Evolutionary conservation across 2,888 invertebrate genomes (phyloP), one percentile per base, ranked within the genome.

Genomic region (Micoletzkya japonica): DNA sequence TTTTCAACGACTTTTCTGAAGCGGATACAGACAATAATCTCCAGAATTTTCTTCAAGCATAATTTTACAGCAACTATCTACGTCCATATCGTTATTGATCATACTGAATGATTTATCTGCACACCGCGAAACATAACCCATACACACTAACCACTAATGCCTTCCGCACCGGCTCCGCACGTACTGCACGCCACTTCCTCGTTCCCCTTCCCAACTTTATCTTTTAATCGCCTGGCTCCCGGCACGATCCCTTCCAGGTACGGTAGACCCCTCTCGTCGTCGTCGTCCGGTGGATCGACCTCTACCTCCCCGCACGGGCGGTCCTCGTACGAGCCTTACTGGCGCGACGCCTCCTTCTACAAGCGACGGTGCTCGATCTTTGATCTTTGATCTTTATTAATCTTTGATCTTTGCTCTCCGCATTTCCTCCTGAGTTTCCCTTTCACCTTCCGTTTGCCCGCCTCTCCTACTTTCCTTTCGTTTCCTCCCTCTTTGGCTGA

Each of bases 311-410:
- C 63, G 1, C 63, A 61, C 54, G 61, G 39, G 17, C 44, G 57
- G 4, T 30, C 24, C 32, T 26, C 66, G 28, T 68, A 77, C 73
- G 83, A 82, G 64, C 82, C 84, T 2, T 84, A 84, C 71, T 84
- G 84, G 84, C 73, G 84, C 37, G 83, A 83, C 61, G 75, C 83
- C 17, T 73, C 78, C 20, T 82, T 81, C 68, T 84, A 83, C 71
- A 75, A 79, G 63, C 70, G 82, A 49, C 77, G 81, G 63, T 83
- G 76, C n/a, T n/a, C n/a, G n/a, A n/a, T n/a, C n/a, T n/a, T n/a
- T n/a, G n/a, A n/a, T n/a, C n/a, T n/a, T n/a, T n/a, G 14, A 2
- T n/a, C 28, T 20, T 14, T 2, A 37, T 10, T n/a, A 6, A 58
- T 28, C 58, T 34, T 34, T 14, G 7, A 14, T 54, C 28, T n/a